Evolutionary conservation across 2,113 vertebrate genomes (phyloP).

Genomic region (Aspiorhynchus laticeps): DNA sequence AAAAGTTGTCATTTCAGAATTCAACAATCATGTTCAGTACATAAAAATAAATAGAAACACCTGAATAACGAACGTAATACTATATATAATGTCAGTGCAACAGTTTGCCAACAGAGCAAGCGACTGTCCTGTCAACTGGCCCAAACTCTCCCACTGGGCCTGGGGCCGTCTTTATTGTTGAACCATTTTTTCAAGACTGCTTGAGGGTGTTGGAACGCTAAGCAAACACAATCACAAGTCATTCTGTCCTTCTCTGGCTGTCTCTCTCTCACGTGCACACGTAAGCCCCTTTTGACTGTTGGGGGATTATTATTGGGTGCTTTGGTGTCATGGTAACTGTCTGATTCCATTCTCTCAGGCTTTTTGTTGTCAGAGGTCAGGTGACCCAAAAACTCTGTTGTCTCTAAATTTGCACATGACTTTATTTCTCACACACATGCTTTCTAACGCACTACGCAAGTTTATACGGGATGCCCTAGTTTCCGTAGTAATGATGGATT

Average conservation of each 20-base stretch:
- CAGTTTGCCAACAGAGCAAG: background rate
- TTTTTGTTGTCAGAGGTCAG: conserved; percentile 66
- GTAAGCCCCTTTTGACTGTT: conserved; percentile 51
- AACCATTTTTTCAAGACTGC: background rate
- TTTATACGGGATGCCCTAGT: conserved; percentile 51
- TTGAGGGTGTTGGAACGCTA: conserved; percentile 27
- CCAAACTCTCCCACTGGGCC: conserved; percentile 12
- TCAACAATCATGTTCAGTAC: background rate
- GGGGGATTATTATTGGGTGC: conserved; percentile 54
- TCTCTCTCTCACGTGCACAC: background rate
- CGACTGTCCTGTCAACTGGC: background rate
- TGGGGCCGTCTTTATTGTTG: background rate
- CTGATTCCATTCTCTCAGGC: conserved; percentile 62
- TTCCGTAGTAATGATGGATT: conserved; percentile 54
- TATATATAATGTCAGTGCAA: background rate
- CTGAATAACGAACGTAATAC: background rate
- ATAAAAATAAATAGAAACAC: background rate
- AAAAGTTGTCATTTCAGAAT: background rate
- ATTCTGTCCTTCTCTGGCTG: conserved; percentile 20
- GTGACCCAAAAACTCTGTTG: conserved; percentile 60
- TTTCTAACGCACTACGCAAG: background rate
- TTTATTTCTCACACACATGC: conserved; percentile 39
- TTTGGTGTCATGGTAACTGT: conserved; percentile 53
- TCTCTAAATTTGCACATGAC: conserved; percentile 42
- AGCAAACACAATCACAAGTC: conserved; percentile 44